phyloP scores from a whole-genome alignment of 2,797 vertebrate species.

The Macropus fuliginosus region DNA sequence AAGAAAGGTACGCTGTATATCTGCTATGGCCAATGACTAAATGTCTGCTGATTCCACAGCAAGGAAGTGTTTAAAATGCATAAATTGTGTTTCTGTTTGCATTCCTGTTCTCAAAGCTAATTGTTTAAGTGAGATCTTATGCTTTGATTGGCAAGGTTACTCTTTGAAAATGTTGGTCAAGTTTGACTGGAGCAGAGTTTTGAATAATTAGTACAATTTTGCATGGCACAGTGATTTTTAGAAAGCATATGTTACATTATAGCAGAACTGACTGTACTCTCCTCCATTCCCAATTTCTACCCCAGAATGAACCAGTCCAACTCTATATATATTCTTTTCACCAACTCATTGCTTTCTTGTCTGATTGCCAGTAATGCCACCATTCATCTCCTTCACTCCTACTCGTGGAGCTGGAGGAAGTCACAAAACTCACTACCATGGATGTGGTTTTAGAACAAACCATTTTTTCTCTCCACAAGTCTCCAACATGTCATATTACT shows the following conservation, averaged over 20 bases:
- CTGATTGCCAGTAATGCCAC: background rate
- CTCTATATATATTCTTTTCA: background rate
- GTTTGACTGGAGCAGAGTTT: conserved; percentile 44
- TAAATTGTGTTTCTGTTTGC: conserved; percentile 16
- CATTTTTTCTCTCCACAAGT: background rate
- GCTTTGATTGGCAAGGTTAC: conserved; percentile 60
- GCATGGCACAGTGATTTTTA: background rate
- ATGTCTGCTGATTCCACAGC: background rate
- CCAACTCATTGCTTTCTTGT: background rate
- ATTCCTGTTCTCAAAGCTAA: background rate
- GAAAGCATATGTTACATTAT: background rate
- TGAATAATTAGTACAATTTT: background rate
- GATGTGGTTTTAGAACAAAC: background rate
- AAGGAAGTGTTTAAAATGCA: background rate
- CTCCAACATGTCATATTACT: background rate
- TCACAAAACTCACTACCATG: background rate
- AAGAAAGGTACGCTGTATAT: background rate
- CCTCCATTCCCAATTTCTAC: background rate
- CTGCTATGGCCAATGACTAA: background rate
- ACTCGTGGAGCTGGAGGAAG: background rate
- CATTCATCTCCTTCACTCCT: background rate
- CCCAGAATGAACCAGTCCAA: background rate
- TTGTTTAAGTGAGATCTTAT: conserved; percentile 43
- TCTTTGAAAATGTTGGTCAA: conserved; percentile 68
- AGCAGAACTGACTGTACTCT: background rate